These are phyloP conservation scores for Stegastes partitus DNA, from an alignment of 2,113 vertebrate species.

Conservation along the genomic window DNA sequence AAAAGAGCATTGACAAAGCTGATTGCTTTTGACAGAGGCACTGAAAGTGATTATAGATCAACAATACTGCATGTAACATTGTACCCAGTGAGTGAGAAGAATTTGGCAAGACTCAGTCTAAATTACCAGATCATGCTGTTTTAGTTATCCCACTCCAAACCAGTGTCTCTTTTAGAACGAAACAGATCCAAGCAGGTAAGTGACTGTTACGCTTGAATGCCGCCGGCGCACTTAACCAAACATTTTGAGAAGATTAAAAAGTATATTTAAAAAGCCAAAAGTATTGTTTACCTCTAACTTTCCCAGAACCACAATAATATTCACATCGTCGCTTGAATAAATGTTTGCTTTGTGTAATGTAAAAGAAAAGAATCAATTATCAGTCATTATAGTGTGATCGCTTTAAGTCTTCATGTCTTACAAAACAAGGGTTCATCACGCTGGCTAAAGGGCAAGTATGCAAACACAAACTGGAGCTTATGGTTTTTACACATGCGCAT, in stretches of 20 bases:
- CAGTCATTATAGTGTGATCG: conserved; percentile 44
- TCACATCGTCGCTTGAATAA: conserved; percentile 9
- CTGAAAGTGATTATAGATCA: conserved; percentile 60
- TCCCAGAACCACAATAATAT: background rate
- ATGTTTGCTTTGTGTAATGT: conserved; percentile 36
- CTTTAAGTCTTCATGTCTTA: conserved; percentile 43
- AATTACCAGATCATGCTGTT: conserved; percentile 30
- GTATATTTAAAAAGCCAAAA: background rate
- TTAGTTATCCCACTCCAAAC: conserved; percentile 29
- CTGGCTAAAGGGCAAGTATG: conserved; percentile 55
- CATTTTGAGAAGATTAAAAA: conserved; percentile 12
- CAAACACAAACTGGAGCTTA: conserved; percentile 56
- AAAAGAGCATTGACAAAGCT: conserved; percentile 1
- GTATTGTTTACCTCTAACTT: background rate
- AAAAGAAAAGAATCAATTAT: conserved; percentile 28
- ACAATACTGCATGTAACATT: conserved; percentile 26
- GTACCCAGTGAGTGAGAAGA: conserved; percentile 25
- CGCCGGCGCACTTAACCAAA: background rate
- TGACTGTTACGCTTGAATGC: background rate
- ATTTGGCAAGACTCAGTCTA: conserved; percentile 34
- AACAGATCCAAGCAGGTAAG: conserved; percentile 17
- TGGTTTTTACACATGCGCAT: conserved; percentile 19
- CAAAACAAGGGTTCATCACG: conserved; percentile 56
- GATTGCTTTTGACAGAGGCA: conserved; percentile 55
- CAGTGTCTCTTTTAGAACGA: background rate